Evolutionary conservation across 2,888 invertebrate species (phyloP), one percentile per base, ranked within the genome.

Genomic region (Caenorhabditis drosophilae): DNA sequence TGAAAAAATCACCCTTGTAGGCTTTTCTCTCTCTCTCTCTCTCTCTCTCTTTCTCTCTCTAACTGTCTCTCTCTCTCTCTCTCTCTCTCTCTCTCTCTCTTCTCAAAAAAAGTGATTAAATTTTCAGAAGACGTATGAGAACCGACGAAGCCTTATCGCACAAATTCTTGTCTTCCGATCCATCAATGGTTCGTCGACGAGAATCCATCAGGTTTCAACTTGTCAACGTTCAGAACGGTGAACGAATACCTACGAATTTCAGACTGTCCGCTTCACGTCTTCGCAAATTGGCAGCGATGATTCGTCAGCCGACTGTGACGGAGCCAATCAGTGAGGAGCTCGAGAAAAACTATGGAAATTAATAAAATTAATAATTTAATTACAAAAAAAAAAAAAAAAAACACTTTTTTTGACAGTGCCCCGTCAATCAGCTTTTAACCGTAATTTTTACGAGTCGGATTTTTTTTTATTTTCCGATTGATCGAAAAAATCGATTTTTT

Each of bases 111-210:
- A n/a, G n/a, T n/a, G n/a, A n/a, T n/a, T n/a, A n/a, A n/a, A n/a
- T 44, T 52, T 52, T 23, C 42, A 44, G 45, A 26, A 9, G 61
- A 18, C 88, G 97, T 80, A 93, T 96, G 69, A 89, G 91, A 45
- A 90, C 92, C 0, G 95, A 95, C 84, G 96, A 97, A 85, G 93
- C 93, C 81, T 89, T 92, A 84, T 94, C 95, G 84, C 94, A 96
- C 85, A 90, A 94, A 84, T 97, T 97, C 96, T 88, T 98, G 56
- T 88, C 92, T 77, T 90, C 92, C 40, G 90, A 91, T 35, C 93
- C 95, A 84, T 92, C 90, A 84, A 92, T 95, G 91, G 90, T 92
- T 79, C 91, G 90, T 85, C 92, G 93, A 85, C 88, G 95, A 31
- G 93, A 95, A 84, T 76, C 78, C 23, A 79, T 83, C 54, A 74